Conservation (phyloP, 1,140 invertebrate genomes). For the Polypedilum pembai region DNA sequence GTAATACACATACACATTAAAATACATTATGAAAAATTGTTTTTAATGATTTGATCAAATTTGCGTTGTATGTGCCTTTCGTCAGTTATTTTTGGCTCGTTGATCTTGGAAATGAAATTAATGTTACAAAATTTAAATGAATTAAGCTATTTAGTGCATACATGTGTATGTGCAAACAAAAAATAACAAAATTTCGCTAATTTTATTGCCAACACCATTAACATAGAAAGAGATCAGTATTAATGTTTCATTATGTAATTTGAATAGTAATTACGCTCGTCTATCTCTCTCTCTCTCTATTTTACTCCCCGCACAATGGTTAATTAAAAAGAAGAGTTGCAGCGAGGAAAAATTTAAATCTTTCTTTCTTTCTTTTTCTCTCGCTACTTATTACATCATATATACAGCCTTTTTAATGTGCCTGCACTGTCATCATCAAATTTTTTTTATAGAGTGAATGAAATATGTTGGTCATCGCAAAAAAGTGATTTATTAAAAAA, state of each 20-base stretch:
- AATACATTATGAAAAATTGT: constrained; percentile 14
- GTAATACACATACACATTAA: neutral
- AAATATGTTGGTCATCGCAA: no score
- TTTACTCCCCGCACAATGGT: neutral
- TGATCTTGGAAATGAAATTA: neutral
- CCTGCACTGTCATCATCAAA: neutral
- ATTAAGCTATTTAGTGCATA: neutral
- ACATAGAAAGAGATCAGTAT: neutral
- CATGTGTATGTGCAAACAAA: neutral
- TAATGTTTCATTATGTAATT: neutral
- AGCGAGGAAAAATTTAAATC: neutral
- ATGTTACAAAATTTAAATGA: constrained; percentile 19
- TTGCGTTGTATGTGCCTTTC: neutral
- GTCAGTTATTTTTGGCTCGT: neutral
- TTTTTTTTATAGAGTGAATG: no score
- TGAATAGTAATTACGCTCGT: constrained; percentile 9
- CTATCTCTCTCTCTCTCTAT: no score
- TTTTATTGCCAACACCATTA: constrained; percentile 18
- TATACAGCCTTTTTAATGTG: neutral
- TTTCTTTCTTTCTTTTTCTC: neutral
- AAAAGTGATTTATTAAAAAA: no score
- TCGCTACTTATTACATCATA: neutral
- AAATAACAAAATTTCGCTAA: neutral
- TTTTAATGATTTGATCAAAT: constrained; percentile 13
- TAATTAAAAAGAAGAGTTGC: neutral